phyloP scores from a whole-genome alignment of 1,140 invertebrate species.

The Choristoneura fumiferana region DNA sequence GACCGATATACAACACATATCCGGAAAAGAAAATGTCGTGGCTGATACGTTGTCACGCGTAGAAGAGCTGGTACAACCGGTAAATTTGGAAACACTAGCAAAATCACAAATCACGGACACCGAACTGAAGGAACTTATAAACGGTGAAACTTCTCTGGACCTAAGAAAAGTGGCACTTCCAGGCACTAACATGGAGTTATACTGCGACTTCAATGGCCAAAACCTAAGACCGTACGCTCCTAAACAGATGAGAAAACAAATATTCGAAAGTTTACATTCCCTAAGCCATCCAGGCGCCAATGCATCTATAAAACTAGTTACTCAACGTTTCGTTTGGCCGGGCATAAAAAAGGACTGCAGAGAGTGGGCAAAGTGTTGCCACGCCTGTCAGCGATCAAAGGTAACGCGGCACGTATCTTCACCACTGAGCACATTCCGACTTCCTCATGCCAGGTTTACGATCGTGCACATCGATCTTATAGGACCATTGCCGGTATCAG shows the following conservation, averaged over 20 bases:
- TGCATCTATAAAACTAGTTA: slow-evolving; percentile 35
- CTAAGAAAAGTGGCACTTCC: slow-evolving; percentile 11
- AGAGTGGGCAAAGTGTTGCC: slow-evolving; percentile 35
- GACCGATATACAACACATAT: slow-evolving; percentile 37
- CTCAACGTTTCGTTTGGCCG: slow-evolving; percentile 56
- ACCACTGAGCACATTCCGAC: neutral
- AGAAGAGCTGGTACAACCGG: slow-evolving; percentile 1
- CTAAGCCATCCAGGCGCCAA: slow-evolving; percentile 57
- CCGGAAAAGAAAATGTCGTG: slow-evolving; percentile 40
- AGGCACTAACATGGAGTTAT: neutral
- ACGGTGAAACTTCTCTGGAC: neutral
- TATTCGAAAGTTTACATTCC: neutral
- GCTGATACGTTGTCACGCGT: slow-evolving; percentile 45
- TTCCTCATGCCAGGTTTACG: slow-evolving; percentile 19
- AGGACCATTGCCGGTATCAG: too few relatives aligned
- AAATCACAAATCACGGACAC: slow-evolving; percentile 22
- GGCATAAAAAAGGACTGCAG: slow-evolving; percentile 40
- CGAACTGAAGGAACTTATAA: neutral
- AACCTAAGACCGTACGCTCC: neutral
- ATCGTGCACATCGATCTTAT: slow-evolving; percentile 47
- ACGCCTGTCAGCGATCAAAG: slow-evolving; percentile 38
- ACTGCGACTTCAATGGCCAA: neutral
- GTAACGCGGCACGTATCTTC: slow-evolving; percentile 13
- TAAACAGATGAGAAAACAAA: neutral
- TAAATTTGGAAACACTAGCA: slow-evolving; percentile 24